phyloP scores from a whole-genome alignment of 1,140 invertebrate species.

The Schlechtendalia chinensis region DNA sequence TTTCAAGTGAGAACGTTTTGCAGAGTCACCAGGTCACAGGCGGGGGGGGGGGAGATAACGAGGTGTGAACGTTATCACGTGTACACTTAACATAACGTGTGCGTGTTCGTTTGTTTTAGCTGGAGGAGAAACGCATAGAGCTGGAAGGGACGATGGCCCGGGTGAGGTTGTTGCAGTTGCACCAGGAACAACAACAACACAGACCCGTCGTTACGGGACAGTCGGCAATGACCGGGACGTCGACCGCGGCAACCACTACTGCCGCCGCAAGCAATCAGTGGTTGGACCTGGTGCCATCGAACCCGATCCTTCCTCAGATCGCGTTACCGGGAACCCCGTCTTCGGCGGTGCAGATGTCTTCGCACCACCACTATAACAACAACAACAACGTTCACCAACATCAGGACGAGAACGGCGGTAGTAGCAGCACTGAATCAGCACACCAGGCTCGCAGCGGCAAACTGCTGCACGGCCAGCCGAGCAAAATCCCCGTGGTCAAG shows the following conservation, averaged over 20 bases:
- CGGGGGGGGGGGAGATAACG: neutral
- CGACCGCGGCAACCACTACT: slow-evolving; percentile 4
- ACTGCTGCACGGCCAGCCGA: slow-evolving; percentile 62
- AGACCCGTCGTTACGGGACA: slow-evolving; percentile 36
- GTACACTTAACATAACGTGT: neutral
- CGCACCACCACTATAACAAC: slow-evolving; percentile 56
- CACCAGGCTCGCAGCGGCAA: slow-evolving; percentile 59
- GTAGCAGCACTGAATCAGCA: slow-evolving; percentile 65
- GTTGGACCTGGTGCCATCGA: slow-evolving; percentile 51
- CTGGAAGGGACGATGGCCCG: slow-evolving; percentile 74
- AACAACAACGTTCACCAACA: slow-evolving; percentile 56
- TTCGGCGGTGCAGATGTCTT: slow-evolving; percentile 41
- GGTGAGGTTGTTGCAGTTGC: slow-evolving; percentile 67
- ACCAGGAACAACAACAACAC: slow-evolving; percentile 55
- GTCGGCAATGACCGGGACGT: too few relatives aligned
- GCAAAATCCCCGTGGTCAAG: slow-evolving; percentile 68
- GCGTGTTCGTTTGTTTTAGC: slow-evolving; percentile 58
- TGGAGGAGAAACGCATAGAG: slow-evolving; percentile 78
- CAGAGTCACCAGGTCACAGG: neutral
- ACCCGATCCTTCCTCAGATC: slow-evolving; percentile 52
- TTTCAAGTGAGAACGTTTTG: slow-evolving; percentile 66
- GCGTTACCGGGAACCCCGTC: slow-evolving; percentile 53
- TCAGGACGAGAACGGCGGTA: slow-evolving; percentile 59
- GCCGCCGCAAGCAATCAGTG: slow-evolving; percentile 54
- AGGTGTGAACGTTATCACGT: neutral